Conservation (phyloP, 2,888 invertebrate genomes). For the Amblyteles armatorius region DNA sequence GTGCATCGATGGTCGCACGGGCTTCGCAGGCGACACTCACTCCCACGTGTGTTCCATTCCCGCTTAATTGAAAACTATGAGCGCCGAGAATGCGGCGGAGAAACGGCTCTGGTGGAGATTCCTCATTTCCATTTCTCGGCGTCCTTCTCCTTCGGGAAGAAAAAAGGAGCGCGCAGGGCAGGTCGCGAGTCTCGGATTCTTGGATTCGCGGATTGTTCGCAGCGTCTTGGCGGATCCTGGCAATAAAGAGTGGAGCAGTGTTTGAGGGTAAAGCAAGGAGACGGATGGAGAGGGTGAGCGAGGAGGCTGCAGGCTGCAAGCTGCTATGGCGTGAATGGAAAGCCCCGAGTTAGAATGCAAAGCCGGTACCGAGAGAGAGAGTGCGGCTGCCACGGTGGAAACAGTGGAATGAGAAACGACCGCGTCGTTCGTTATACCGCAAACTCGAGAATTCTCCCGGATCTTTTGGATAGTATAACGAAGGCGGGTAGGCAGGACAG, state of each 20-base stretch:
- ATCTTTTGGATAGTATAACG: conserved; percentile 57
- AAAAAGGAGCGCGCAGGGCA: neutral
- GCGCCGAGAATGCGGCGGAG: neutral
- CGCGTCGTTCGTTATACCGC: conserved; percentile 59
- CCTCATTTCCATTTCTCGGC: neutral
- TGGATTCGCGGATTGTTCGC: neutral
- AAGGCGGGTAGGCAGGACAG: conserved; percentile 46
- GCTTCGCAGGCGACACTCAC: neutral
- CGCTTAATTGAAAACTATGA: conserved; percentile 27
- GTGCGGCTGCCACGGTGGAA: conserved; percentile 14
- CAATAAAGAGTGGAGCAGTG: neutral
- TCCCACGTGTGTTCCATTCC: conserved; percentile 14
- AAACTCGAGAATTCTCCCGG: conserved; percentile 39
- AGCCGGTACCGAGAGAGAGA: neutral
- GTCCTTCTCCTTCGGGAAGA: neutral
- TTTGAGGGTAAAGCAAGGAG: conserved; percentile 17
- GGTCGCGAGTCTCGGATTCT: conserved; percentile 9
- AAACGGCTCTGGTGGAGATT: neutral
- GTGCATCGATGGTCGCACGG: conserved; percentile 2
- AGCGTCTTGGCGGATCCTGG: neutral
- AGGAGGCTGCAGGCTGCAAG: conserved; percentile 17
- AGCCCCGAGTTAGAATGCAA: conserved; percentile 49
- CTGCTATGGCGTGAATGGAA: conserved; percentile 13
- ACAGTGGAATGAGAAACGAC: conserved; percentile 10
- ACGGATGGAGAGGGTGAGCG: neutral